Evolutionary conservation across 2,113 vertebrate species (phyloP).

Genomic region (Vulpes lagopus): DNA sequence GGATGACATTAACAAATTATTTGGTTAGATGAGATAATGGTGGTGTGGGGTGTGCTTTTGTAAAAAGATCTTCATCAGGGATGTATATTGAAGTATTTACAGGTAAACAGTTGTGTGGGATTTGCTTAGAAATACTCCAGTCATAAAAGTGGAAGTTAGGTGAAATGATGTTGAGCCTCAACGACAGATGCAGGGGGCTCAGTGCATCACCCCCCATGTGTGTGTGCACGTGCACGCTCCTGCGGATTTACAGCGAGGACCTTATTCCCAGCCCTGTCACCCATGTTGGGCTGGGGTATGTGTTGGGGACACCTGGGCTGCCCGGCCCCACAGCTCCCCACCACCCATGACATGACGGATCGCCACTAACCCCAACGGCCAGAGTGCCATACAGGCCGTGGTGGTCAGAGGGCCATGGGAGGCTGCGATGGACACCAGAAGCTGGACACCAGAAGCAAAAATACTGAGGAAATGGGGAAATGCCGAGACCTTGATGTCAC

Average conservation of each 20-base stretch:
- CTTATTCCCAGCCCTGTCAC: neutral
- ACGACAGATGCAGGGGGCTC: fast-evolving
- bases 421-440: neutral
- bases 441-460: neutral
- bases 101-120: neutral
- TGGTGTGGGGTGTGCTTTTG: neutral
- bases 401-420: too few species aligned
- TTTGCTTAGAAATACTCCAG: neutral
- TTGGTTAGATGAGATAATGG: neutral
- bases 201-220: neutral
- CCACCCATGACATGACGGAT: neutral
- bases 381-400: neutral
- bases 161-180: neutral
- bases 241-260: neutral
- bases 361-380: neutral
- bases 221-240: neutral
- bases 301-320: neutral
- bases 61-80: neutral
- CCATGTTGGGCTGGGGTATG: neutral
- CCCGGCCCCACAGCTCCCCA: neutral
- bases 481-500: too few species aligned
- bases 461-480: neutral
- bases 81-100: neutral
- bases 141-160: neutral
- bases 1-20: neutral